These are phyloP conservation scores for Acromyrmex echinatior DNA, from an alignment of 1,140 invertebrate species.

Conservation along the genomic window DNA sequence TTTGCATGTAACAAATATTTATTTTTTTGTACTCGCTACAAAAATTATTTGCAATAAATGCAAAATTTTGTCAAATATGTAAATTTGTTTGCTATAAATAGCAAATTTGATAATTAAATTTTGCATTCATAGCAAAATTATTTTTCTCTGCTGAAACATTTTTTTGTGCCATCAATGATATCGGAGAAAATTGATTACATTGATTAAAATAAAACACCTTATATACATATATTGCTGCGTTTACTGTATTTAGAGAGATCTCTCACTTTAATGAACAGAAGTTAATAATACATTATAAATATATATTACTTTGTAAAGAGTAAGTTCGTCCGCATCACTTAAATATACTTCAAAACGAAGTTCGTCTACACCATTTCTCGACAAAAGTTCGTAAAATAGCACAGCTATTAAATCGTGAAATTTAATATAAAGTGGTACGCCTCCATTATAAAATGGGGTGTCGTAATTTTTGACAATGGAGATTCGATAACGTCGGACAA, in stretches of 20 bases:
- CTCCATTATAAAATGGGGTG: neutral
- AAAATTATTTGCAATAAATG: too few species aligned
- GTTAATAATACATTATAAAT: neutral
- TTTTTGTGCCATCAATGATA: too few species aligned
- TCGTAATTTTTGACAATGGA: constrained; percentile 56
- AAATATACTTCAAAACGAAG: constrained; percentile 35
- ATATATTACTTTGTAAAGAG: constrained; percentile 25
- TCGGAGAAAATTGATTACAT: too few species aligned
- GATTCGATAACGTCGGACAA: constrained; percentile 47
- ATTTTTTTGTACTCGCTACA: too few species aligned
- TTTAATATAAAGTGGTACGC: constrained; percentile 24
- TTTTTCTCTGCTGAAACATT: too few species aligned
- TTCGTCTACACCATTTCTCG: constrained; percentile 2
- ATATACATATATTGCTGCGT: neutral
- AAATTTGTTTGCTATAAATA: too few species aligned
- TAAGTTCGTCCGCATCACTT: neutral
- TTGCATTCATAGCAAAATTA: too few species aligned
- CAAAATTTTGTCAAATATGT: too few species aligned
- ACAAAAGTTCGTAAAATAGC: constrained; percentile 35
- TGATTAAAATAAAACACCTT: too few species aligned
- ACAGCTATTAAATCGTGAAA: constrained; percentile 42
- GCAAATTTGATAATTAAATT: too few species aligned
- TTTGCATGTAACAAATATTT: too few species aligned
- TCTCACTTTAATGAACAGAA: constrained; percentile 3
- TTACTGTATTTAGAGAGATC: neutral